phyloP scores from a whole-genome alignment of 2,113 vertebrate species.

The Pontoporia blainvillei region DNA sequence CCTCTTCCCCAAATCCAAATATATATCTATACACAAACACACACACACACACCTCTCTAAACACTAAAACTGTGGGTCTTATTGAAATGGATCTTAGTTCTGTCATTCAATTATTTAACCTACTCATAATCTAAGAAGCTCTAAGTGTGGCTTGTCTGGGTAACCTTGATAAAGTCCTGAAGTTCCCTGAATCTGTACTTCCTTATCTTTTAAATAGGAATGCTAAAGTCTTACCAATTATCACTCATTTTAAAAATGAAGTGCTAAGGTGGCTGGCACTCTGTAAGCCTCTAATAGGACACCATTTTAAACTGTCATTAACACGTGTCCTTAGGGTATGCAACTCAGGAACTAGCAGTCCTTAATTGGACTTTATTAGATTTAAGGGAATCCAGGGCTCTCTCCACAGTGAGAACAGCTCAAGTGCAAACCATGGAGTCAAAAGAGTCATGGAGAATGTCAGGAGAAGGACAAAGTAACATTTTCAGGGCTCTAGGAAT shows the following conservation, averaged over 20 bases:
- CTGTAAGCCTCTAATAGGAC: not conserved
- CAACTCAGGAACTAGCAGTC: constrained; percentile 8
- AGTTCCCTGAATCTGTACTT: not conserved
- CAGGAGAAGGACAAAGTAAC: constrained; percentile 73
- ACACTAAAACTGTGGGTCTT: not conserved
- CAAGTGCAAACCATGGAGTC: constrained; percentile 71
- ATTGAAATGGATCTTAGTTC: not conserved
- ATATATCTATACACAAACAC: not conserved
- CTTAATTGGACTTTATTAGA: constrained; percentile 45
- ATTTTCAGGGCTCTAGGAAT: constrained; percentile 69
- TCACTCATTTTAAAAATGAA: constrained; percentile 46
- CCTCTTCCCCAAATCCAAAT: not conserved
- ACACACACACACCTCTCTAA: not conserved
- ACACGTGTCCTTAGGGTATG: constrained; percentile 23
- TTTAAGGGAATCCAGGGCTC: not conserved
- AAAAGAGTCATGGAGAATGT: constrained; percentile 67
- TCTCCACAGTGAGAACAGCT: constrained; percentile 47
- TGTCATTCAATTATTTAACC: not conserved
- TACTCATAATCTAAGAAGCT: not conserved
- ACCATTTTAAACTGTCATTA: constrained; percentile 45
- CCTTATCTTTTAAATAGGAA: constrained; percentile 24
- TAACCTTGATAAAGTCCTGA: constrained; percentile 26
- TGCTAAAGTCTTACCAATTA: constrained; percentile 34
- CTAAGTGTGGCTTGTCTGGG: not conserved
- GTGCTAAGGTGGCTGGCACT: not conserved